These are phyloP conservation scores for Trogon surrucura DNA, from an alignment of 2,113 vertebrate genomes.

Conservation along the genomic window DNA sequence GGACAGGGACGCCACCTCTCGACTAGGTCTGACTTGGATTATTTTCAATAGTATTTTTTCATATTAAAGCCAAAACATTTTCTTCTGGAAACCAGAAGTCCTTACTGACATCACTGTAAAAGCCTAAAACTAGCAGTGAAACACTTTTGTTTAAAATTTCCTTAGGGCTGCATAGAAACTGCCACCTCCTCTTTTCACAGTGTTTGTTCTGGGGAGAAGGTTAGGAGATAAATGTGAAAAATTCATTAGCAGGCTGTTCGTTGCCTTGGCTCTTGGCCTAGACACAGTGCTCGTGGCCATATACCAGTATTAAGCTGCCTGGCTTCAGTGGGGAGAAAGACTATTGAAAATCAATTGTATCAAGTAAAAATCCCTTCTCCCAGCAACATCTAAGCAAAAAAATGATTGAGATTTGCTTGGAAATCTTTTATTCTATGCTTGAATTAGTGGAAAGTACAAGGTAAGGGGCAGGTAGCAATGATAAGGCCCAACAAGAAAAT, in stretches of 20 bases:
- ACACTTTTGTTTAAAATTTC: not conserved
- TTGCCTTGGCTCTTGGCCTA: slow-evolving; percentile 23
- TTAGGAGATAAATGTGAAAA: slow-evolving; percentile 7
- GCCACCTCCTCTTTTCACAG: not conserved
- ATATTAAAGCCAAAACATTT: not conserved
- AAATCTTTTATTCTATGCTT: not conserved
- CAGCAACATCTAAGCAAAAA: not conserved
- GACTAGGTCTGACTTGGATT: not conserved
- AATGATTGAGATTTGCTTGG: not conserved
- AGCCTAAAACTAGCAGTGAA: not conserved
- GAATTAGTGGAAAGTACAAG: not conserved
- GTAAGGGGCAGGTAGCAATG: not conserved
- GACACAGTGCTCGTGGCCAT: not conserved
- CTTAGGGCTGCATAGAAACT: not conserved
- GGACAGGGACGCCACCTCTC: too few species aligned
- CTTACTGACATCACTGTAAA: not conserved
- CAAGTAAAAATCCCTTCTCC: slow-evolving; percentile 23
- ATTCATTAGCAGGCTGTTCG: slow-evolving; percentile 47
- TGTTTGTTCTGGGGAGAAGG: slow-evolving; percentile 21
- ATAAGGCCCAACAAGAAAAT: not conserved
- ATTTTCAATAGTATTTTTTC: not conserved
- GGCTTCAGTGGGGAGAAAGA: not conserved
- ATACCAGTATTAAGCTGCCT: not conserved
- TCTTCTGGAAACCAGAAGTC: not conserved
- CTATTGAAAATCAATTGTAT: not conserved